Percentiles rank a stretch among this genome's conserved stretches.
Conservation (phyloP, 2,888 invertebrate genomes). For the Leptopilina drosophilae region DNA sequence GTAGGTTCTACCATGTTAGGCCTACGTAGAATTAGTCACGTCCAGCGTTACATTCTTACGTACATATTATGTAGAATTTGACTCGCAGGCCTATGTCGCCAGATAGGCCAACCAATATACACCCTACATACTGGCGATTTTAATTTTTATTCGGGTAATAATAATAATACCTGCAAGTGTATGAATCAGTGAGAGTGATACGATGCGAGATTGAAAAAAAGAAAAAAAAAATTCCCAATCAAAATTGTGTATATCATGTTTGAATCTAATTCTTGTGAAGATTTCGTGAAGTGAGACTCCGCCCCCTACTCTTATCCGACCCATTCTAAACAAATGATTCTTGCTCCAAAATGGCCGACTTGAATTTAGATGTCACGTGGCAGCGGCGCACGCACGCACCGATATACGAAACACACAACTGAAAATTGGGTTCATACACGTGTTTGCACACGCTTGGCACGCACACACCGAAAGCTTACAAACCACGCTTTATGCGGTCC, state of each 20-base stretch:
- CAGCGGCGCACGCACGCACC: slow-evolving; percentile 53
- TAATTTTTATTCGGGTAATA: too few relatives aligned
- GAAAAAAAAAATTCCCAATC: slow-evolving; percentile 40
- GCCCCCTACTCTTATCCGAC: slow-evolving; percentile 75
- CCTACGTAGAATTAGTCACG: too few relatives aligned
- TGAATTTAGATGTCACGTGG: slow-evolving; percentile 77
- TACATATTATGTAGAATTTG: too few relatives aligned
- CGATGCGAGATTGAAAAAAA: slow-evolving; percentile 24
- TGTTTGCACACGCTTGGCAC: slow-evolving; percentile 54
- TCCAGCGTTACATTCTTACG: too few relatives aligned
- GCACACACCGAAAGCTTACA: slow-evolving; percentile 36
- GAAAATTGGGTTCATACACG: slow-evolving; percentile 14
- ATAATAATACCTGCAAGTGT: too few relatives aligned
- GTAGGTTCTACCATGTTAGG: too few relatives aligned
- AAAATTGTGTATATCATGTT: slow-evolving; percentile 52
- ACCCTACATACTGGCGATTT: too few relatives aligned
- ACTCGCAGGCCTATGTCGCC: too few relatives aligned
- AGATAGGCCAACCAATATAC: too few relatives aligned
- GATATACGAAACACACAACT: slow-evolving; percentile 51
- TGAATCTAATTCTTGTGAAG: slow-evolving; percentile 68
- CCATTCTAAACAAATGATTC: slow-evolving; percentile 77
- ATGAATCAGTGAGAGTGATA: slow-evolving; percentile 27
- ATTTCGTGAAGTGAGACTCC: slow-evolving; percentile 74
- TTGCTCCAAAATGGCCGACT: slow-evolving; percentile 76
- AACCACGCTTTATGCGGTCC: slow-evolving; percentile 30